Evolutionary conservation across 92 coral and sea anemone genomes (phyloP).

Genomic region (Porites rus): DNA sequence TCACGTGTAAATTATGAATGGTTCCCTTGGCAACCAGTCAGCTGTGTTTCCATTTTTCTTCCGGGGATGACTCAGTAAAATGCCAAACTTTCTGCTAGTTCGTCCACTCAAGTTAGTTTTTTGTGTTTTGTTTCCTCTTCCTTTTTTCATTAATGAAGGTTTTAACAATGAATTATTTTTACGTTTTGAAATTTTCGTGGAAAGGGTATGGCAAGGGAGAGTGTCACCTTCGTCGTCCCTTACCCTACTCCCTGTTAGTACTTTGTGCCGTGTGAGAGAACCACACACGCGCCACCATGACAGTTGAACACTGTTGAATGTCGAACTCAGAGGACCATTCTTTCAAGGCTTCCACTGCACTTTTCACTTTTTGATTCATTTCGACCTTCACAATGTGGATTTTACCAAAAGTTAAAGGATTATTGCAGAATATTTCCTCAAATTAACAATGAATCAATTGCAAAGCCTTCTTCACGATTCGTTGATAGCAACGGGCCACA

Average conservation of each 20-base stretch:
- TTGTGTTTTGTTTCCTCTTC: too few species aligned
- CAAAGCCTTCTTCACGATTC: constrained; percentile 96
- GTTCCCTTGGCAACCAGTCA: constrained; percentile 75
- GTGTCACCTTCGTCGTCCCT: neutral
- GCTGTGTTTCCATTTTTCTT: constrained; percentile 2
- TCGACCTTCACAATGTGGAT: neutral
- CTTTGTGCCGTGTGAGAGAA: too few species aligned
- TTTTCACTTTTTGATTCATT: neutral
- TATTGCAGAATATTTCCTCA: neutral
- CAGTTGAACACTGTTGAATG: too few species aligned
- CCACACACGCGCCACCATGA: too few species aligned
- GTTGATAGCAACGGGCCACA: constrained; percentile 95
- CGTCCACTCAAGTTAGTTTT: neutral
- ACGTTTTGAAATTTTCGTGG: too few species aligned
- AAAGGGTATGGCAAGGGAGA: neutral
- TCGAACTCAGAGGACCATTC: too few species aligned
- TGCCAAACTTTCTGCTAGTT: neutral
- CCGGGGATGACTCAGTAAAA: constrained; percentile 45
- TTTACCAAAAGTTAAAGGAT: neutral
- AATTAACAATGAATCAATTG: constrained; percentile 85
- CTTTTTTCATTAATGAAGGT: too few species aligned
- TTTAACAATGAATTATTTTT: too few species aligned
- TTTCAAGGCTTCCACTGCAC: too few species aligned
- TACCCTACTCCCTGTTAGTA: constrained; percentile 26
- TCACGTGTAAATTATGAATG: constrained; percentile 83